These are phyloP conservation scores for Caranx ignobilis DNA, from an alignment of 2,113 vertebrate genomes.

Conservation along the genomic window DNA sequence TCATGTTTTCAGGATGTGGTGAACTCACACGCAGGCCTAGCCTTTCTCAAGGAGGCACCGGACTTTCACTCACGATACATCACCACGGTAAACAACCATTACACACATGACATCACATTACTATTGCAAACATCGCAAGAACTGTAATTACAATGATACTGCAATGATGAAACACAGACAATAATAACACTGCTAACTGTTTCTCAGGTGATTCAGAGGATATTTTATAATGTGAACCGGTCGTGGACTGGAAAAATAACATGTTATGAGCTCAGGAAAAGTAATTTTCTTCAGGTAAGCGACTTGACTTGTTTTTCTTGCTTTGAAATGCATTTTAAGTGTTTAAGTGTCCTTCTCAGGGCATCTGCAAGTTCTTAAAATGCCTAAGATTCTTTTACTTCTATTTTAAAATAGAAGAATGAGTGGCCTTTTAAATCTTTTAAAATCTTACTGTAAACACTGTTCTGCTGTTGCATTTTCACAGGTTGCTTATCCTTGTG, in stretches of 20 bases:
- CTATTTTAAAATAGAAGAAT: neutral
- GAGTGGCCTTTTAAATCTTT: neutral
- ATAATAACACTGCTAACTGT: neutral
- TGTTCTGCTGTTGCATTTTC: neutral
- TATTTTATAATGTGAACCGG: conserved; percentile 96
- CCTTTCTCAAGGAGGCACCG: conserved; percentile 93
- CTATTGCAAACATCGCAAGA: neutral
- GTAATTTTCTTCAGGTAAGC: conserved; percentile 92
- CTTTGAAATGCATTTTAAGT: neutral
- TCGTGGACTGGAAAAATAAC: conserved; percentile 96
- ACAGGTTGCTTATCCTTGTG: neutral
- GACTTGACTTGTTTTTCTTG: neutral
- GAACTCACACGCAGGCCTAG: conserved; percentile 92
- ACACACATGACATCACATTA: neutral
- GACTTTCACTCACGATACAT: conserved; percentile 98
- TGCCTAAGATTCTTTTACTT: neutral
- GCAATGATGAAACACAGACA: too few relatives aligned
- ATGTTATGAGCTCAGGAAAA: conserved; percentile 91
- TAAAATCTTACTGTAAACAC: neutral
- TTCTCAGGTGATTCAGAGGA: conserved; percentile 93
- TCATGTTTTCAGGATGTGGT: conserved; percentile 91
- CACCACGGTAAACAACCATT: conserved; percentile 87
- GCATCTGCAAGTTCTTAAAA: neutral
- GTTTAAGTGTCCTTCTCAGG: neutral
- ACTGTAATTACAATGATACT: neutral